Percentiles rank a stretch among this genome's conserved stretches.
phyloP scores from a whole-genome alignment of 2,888 invertebrate species.

The Neocrepidodera transversa region DNA sequence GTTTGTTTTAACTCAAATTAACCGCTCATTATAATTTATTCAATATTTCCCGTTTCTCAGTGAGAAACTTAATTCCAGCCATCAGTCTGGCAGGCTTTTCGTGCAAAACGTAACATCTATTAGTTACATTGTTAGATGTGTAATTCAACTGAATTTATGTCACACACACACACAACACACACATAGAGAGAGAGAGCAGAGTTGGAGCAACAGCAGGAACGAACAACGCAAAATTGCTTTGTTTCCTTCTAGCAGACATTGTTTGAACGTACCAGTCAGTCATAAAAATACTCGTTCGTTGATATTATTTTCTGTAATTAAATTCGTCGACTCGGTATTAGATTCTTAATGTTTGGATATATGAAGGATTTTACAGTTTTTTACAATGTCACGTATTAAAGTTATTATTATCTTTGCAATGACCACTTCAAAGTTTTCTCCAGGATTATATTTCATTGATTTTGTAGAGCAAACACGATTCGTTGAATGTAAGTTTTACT shows the following conservation, averaged over 20 bases:
- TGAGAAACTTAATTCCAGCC: too few relatives aligned
- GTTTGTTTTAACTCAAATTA: too few relatives aligned
- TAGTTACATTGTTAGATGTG: slow-evolving; percentile 14
- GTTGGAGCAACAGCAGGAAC: slow-evolving; percentile 9
- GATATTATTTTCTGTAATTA: slow-evolving; percentile 18
- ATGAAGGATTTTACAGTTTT: neutral
- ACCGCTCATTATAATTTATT: too few relatives aligned
- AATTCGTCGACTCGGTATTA: slow-evolving; percentile 9
- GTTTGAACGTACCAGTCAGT: slow-evolving; percentile 13
- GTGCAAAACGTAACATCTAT: slow-evolving; percentile 1
- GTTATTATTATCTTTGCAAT: too few relatives aligned
- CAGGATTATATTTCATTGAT: too few relatives aligned
- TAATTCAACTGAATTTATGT: slow-evolving; percentile 1
- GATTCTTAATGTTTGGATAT: neutral
- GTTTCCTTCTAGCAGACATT: slow-evolving; percentile 19
- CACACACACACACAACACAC: slow-evolving; percentile 6
- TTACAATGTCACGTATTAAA: too few relatives aligned
- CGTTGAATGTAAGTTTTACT: too few relatives aligned
- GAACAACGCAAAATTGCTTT: slow-evolving; percentile 13
- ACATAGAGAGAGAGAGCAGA: neutral
- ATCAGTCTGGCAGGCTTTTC: neutral
- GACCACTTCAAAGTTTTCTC: too few relatives aligned
- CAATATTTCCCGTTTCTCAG: too few relatives aligned
- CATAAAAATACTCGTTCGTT: slow-evolving; percentile 17
- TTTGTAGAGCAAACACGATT: too few relatives aligned